Evolutionary conservation across 1,140 invertebrate genomes (phyloP).

Genomic region (Batillaria attramentaria): DNA sequence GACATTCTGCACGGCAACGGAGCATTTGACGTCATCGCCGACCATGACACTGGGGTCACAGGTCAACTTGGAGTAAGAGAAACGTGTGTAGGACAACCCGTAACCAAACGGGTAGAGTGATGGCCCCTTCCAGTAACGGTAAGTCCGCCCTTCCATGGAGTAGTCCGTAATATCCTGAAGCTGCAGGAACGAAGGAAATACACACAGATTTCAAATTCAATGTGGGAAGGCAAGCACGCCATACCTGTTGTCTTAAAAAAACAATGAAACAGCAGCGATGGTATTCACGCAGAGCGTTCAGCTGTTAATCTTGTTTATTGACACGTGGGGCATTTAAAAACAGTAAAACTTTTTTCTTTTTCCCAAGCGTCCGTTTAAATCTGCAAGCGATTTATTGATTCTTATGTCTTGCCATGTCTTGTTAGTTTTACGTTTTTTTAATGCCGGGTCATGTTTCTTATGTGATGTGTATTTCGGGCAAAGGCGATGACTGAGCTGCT

Average conservation of each 20-base stretch:
- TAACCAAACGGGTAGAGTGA: slow-evolving; percentile 59
- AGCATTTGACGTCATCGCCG: slow-evolving; percentile 36
- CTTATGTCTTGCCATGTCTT: too few relatives aligned
- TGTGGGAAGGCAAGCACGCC: slow-evolving; percentile 22
- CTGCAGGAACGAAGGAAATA: slow-evolving; percentile 29
- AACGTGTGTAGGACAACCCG: slow-evolving; percentile 55
- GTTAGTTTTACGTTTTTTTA: neutral
- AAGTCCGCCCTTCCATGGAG: slow-evolving; percentile 57
- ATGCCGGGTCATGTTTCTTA: neutral
- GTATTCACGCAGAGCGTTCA: too few relatives aligned
- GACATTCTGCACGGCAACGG: slow-evolving; percentile 42
- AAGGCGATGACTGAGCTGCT: neutral
- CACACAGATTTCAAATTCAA: neutral
- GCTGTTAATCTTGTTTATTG: too few relatives aligned
- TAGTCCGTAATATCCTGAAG: slow-evolving; percentile 59
- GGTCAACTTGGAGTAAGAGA: slow-evolving; percentile 44
- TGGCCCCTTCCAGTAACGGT: slow-evolving; percentile 52
- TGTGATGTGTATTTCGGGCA: neutral
- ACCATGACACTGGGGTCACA: slow-evolving; percentile 18
- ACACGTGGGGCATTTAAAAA: too few relatives aligned
- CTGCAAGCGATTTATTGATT: too few relatives aligned
- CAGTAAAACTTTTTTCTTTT: neutral
- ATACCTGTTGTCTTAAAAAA: neutral
- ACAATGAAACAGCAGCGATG: neutral
- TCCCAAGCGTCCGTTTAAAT: too few relatives aligned